phyloP scores from a whole-genome alignment of 53 echinoderm and acorn worm genomes.

The Hippasteria phrygiana region DNA sequence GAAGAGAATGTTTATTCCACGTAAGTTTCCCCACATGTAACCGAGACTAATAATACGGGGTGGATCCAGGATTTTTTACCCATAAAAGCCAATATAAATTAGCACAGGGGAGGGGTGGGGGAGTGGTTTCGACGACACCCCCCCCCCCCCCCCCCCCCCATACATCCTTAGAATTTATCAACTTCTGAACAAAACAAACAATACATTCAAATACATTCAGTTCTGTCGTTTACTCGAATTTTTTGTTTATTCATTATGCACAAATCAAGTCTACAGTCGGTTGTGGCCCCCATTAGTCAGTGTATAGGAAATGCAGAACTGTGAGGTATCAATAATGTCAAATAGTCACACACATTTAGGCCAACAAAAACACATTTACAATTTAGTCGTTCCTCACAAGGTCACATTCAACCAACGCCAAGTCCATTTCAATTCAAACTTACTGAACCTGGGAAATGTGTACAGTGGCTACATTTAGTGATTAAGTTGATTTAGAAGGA shows the following conservation, averaged over 20 bases:
- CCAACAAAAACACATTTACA: not conserved
- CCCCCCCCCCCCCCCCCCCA: too few species aligned
- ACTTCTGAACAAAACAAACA: not conserved
- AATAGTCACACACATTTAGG: conserved; percentile 26
- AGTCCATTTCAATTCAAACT: too few species aligned
- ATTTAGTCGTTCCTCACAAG: not conserved
- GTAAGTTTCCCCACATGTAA: too few species aligned
- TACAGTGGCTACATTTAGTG: not conserved
- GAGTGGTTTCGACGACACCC: too few species aligned
- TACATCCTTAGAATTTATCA: too few species aligned
- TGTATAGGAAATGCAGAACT: not conserved
- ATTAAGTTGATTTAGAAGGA: not conserved
- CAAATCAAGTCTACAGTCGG: not conserved
- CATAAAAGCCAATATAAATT: too few species aligned
- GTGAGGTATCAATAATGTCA: not conserved
- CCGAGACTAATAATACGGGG: too few species aligned
- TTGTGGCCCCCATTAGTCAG: conserved; percentile 8
- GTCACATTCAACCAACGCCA: not conserved
- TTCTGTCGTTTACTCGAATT: not conserved
- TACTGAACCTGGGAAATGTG: not conserved
- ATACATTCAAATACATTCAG: not conserved
- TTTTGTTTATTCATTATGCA: conserved; percentile 2
- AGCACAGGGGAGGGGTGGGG: too few species aligned
- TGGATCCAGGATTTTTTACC: too few species aligned
- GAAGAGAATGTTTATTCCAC: too few species aligned